phyloP scores from a whole-genome alignment of 92 coral and sea anemone genomes.

The Epizoanthus fatuus region DNA sequence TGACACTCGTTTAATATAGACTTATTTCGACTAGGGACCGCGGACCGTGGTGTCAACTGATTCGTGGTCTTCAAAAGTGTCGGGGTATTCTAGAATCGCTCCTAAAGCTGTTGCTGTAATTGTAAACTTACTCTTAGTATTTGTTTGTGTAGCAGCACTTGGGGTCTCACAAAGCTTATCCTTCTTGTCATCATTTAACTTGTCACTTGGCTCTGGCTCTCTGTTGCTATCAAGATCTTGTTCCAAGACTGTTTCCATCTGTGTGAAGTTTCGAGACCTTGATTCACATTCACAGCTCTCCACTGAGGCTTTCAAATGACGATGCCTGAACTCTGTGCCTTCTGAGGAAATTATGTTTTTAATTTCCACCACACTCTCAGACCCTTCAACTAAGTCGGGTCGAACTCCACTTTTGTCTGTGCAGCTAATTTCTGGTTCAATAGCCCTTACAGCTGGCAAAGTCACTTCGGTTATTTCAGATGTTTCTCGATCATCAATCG shows the following conservation, averaged over 20 bases:
- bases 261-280: not conserved
- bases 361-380: not conserved
- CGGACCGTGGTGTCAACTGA: too few species aligned
- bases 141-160: not conserved
- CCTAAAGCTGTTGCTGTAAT: too few species aligned
- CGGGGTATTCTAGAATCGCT: too few species aligned
- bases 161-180: not conserved
- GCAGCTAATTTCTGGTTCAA: not conserved
- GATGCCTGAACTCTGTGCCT: slow-evolving; percentile 67
- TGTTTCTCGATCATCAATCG: not conserved
- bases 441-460: not conserved
- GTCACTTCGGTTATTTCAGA: not conserved
- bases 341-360: slow-evolving; percentile 30
- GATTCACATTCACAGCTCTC: slow-evolving; percentile 21
- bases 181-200: not conserved
- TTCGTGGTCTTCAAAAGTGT: too few species aligned
- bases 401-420: not conserved
- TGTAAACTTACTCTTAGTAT: not conserved
- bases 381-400: not conserved
- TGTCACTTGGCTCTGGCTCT: not conserved
- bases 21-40: too few species aligned
- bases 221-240: not conserved
- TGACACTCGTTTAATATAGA: too few species aligned
- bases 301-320: slow-evolving; percentile 31
- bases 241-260: not conserved